Evolutionary conservation across 2,888 invertebrate genomes (phyloP).

Genomic region (Ferrisia virgata): DNA sequence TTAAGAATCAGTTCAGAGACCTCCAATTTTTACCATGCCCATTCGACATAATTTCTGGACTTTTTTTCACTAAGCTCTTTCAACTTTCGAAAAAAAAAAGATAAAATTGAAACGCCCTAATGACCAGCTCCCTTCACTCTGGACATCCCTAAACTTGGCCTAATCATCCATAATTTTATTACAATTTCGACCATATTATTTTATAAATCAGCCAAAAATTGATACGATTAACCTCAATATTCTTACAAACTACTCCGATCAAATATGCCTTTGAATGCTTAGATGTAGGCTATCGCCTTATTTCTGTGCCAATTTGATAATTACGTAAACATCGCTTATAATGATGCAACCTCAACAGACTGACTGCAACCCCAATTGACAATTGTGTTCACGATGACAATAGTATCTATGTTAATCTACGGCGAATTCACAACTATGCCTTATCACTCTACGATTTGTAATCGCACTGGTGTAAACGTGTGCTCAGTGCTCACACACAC

Average conservation of each 20-base stretch:
- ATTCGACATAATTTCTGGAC: too few relatives aligned
- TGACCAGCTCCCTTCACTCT: too few relatives aligned
- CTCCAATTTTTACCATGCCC: too few relatives aligned
- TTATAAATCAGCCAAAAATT: background rate
- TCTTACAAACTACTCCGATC: background rate
- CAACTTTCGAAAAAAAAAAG: too few relatives aligned
- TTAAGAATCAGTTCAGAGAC: too few relatives aligned
- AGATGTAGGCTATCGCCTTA: background rate
- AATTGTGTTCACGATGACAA: constrained; percentile 4
- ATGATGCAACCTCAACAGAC: background rate
- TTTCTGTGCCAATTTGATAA: background rate
- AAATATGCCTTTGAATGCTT: too few relatives aligned
- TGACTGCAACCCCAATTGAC: background rate
- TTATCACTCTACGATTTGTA: background rate
- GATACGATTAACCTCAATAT: background rate
- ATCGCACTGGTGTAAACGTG: background rate
- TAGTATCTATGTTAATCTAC: constrained; percentile 1
- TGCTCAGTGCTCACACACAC: too few relatives aligned
- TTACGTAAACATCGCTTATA: background rate
- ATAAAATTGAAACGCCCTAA: too few relatives aligned
- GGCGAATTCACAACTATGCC: background rate
- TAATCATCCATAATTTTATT: background rate
- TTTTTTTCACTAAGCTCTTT: too few relatives aligned
- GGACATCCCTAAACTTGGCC: too few relatives aligned
- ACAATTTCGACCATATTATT: too few relatives aligned